phyloP scores from a whole-genome alignment of 2,113 vertebrate species.

The Dinomys branickii region DNA sequence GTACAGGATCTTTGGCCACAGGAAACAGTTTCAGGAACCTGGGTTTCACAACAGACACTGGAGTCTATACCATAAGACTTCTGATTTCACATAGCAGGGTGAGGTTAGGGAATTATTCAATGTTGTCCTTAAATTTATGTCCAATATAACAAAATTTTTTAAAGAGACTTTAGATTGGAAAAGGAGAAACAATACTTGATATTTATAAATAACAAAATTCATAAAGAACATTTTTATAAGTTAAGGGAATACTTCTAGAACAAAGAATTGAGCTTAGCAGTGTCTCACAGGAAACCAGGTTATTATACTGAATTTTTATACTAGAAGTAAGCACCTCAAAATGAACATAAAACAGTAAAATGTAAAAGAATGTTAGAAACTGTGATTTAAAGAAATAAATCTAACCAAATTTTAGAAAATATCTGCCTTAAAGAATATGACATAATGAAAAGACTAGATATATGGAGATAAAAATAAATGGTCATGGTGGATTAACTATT shows the following conservation, averaged over 20 bases:
- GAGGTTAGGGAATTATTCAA: neutral
- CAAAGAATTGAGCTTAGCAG: neutral
- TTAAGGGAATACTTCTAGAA: neutral
- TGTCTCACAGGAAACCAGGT: neutral
- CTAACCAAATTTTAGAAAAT: neutral
- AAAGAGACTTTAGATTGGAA: neutral
- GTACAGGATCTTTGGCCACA: neutral
- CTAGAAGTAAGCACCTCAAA: neutral
- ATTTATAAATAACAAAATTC: neutral
- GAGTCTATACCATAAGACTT: neutral
- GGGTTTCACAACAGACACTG: neutral
- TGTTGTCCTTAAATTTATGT: neutral
- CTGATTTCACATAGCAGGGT: neutral
- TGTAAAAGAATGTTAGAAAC: neutral
- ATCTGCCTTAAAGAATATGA: neutral
- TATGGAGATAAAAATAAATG: too few relatives aligned
- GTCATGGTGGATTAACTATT: too few relatives aligned
- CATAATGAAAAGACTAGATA: too few relatives aligned
- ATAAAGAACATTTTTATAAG: neutral
- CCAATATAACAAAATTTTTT: neutral
- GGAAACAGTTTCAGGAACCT: neutral
- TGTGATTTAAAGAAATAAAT: neutral
- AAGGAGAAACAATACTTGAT: neutral
- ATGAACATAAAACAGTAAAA: neutral
- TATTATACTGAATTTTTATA: neutral